These are phyloP conservation scores for Baronia brevicornis DNA, from an alignment of 2,888 invertebrate species.

Conservation along the genomic window DNA sequence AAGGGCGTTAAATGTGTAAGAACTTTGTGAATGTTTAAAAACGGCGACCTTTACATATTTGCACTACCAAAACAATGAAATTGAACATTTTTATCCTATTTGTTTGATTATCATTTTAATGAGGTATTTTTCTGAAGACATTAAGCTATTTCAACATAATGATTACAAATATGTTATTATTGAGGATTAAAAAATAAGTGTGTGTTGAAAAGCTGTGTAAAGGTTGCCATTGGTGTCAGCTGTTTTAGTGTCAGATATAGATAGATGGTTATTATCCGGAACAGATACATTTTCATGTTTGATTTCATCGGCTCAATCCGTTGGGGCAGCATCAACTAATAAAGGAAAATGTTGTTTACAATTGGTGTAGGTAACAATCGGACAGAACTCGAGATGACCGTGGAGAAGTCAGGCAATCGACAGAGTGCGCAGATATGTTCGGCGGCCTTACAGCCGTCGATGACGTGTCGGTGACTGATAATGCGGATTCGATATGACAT, in stretches of 20 bases:
- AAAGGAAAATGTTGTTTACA: too few species aligned
- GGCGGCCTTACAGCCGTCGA: conserved; percentile 35
- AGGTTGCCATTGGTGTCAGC: conserved; percentile 41
- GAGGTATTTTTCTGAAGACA: too few species aligned
- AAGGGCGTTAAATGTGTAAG: conserved; percentile 61
- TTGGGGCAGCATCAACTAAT: conserved; percentile 54
- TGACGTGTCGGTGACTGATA: conserved; percentile 69
- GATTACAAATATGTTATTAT: too few species aligned
- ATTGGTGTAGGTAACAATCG: conserved; percentile 30
- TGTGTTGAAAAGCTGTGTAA: conserved; percentile 15
- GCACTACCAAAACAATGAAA: background rate
- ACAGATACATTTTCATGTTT: conserved; percentile 58
- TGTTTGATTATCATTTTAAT: too few species aligned
- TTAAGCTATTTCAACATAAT: too few species aligned
- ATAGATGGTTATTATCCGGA: conserved; percentile 66
- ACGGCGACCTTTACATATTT: conserved; percentile 20
- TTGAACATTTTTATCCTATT: conserved; percentile 2
- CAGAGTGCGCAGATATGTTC: conserved; percentile 41
- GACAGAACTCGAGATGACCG: conserved; percentile 36
- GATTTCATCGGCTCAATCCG: conserved; percentile 52
- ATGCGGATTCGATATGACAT: conserved; percentile 58
- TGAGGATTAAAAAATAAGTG: too few species aligned
- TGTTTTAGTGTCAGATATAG: conserved; percentile 56
- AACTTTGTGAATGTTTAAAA: conserved; percentile 55
- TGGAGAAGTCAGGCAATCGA: conserved; percentile 46